Base-by-base conservation (phyloP, 1,140 invertebrate genomes). In the Drosophila pallidifrons region DNA sequence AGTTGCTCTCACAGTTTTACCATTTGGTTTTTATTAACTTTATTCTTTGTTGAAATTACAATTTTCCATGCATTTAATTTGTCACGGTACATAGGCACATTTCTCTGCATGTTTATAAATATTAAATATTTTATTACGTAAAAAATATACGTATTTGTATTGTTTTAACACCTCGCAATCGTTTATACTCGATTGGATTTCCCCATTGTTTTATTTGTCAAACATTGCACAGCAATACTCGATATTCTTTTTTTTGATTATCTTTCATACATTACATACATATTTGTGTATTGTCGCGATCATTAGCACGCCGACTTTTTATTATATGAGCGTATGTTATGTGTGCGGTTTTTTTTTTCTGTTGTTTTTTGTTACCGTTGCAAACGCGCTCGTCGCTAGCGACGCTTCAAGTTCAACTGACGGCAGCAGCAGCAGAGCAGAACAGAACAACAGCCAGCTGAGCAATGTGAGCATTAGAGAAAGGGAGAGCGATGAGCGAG, bases 371-470 rank as follows among this genome's bases (percentile, higher is more conserved):
- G 52, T 72, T 41, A 73, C 63, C 51, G 70, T 66, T 65, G 49
- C 51, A 60, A 43, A 76, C 73, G 67, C 73, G 73, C 67, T 58
- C 43, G 54, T 64, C 68, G 45, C 52, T 68, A 77, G 54, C 77
- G 77, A 77, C 77, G 77, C 74, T 68, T 77, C 63, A 79, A 79
- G 68, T 68, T 79, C 59, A 79, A 79, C 77, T 79, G 63, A 79
- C 41, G 38, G 15, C 43, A 35, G 30, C 57, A 32, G 1, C 20
- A 16, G 46, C 46, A 47, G 15, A 13, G n/a, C 41, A 35, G 32
- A 13, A 47, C 43, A 38, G 59, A 59, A 61, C 74, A 3, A 41
- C 69, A 47, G 55, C 47, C 32, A 52, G 28, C 16, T 25, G 30
- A 32, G 30, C 47, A 30, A 38, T 45, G 28, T 38, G 43, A 74